These are phyloP conservation scores for Arctia plantaginis DNA, from an alignment of 2,888 invertebrate species.

Conservation along the genomic window DNA sequence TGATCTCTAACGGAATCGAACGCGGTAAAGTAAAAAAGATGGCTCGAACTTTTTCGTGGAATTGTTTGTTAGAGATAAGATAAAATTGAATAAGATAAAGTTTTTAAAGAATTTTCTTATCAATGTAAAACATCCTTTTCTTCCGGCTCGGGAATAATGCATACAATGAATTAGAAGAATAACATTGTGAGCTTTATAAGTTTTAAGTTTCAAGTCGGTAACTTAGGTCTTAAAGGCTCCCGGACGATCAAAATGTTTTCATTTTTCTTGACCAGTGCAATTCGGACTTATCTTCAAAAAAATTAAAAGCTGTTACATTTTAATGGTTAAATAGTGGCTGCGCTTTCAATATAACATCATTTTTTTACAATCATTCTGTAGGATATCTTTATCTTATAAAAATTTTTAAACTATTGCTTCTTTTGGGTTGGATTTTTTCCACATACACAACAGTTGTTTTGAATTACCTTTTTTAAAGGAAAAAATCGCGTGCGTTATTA, in stretches of 20 bases:
- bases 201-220: neutral
- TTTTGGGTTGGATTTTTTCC: too few species aligned
- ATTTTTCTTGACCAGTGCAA: neutral
- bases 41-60: constrained; percentile 3
- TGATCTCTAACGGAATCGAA: constrained; percentile 44
- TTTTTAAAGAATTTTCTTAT: constrained; percentile 14
- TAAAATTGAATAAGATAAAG: constrained; percentile 7
- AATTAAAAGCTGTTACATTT: too few species aligned
- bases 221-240: neutral
- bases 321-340: too few species aligned
- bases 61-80: constrained; percentile 16
- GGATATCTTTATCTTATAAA: too few species aligned
- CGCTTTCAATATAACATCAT: too few species aligned
- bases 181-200: neutral
- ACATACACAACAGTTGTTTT: too few species aligned
- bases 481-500: too few species aligned
- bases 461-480: too few species aligned
- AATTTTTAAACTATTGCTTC: too few species aligned
- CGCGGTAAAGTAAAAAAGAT: constrained; percentile 19
- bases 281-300: too few species aligned
- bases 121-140: constrained; percentile 8
- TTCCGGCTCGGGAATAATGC: neutral
- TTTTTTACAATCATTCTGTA: too few species aligned
- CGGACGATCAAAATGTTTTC: neutral
- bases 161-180: neutral